phyloP scores from a whole-genome alignment of 2,113 vertebrate genomes.

The Emydura subglobosa region DNA sequence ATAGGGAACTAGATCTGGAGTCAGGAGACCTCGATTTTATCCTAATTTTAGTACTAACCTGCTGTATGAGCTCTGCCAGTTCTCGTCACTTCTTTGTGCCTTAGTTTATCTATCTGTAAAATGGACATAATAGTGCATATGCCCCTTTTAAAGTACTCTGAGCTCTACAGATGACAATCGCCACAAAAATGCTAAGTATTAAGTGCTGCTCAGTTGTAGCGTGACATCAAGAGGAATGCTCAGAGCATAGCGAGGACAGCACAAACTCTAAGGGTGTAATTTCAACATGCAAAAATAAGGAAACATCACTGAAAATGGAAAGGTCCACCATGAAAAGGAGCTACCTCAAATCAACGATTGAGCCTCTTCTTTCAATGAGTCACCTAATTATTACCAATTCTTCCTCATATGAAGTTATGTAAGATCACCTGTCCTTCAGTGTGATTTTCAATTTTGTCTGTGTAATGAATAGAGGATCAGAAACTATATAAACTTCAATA shows the following conservation, averaged over 20 bases:
- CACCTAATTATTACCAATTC: neutral
- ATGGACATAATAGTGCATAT: neutral
- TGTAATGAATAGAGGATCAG: neutral
- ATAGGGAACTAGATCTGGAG: constrained; percentile 45
- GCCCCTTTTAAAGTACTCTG: neutral
- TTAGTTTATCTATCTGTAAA: constrained; percentile 28
- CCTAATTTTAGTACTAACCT: constrained; percentile 46
- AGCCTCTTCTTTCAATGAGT: neutral
- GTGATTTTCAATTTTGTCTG: neutral
- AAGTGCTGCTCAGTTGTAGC: constrained; percentile 17
- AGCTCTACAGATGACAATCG: neutral
- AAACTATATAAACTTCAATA: constrained; percentile 6
- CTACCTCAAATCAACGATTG: neutral
- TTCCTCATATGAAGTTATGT: neutral
- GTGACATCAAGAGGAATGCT: neutral
- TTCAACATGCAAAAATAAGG: neutral
- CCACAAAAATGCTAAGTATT: constrained; percentile 8
- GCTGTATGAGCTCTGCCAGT: constrained; percentile 39
- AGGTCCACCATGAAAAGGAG: neutral
- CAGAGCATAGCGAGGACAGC: neutral
- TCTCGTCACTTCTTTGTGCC: constrained; percentile 15
- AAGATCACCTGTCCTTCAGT: neutral
- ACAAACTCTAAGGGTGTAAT: neutral
- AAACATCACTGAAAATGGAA: neutral
- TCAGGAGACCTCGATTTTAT: constrained; percentile 34